Base-by-base conservation (phyloP, 2,797 vertebrate species). In the Tiaroga cobitis region DNA sequence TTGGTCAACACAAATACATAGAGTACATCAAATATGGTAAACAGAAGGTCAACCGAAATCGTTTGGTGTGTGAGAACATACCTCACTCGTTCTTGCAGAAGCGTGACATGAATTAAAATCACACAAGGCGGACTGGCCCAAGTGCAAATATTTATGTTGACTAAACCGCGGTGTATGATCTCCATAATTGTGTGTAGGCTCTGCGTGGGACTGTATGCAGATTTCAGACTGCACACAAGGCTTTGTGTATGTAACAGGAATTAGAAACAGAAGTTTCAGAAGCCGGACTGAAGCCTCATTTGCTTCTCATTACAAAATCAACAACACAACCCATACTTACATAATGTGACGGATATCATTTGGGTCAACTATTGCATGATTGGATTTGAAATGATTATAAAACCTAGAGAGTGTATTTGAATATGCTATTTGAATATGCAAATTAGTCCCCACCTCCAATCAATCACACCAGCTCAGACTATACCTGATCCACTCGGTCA, bases 101-200 rank as follows among this genome's bases (percentile, higher is more conserved):
- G 61, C 26, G 9, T 65, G 61, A 65, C 39, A 15, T 43, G 41
- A 46, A 13, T 24, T n/a, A 43, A 69, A 3, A 39, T 39, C 8
- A 69, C 67, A 69, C 15, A 32, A 32, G 61, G 61, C 26, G 32
- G 26, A 65, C 15, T 32, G 26, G 19, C 67, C 37, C 24, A 43
- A 72, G 11, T 7, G 24, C 21, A 49, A 61, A 77, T 81, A 92
- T 87, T 93, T 91, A 90, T 90, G 61, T 80, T 84, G 70, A 56
- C 88, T 90, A 92, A 94, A 91, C 91, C 88, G 87, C 80, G 61
- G 84, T 91, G 91, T 93, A 92, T 91, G 85, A 94, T 93, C 92
- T 91, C 86, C 90, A 81, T 88, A 84, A 9, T 18, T 83, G 87
- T 83, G 89, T 93, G 91, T 90, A 69, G 89, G 84, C 88, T 86